phyloP scores from a whole-genome alignment of 2,113 vertebrate species.

The Alouatta palliata region DNA sequence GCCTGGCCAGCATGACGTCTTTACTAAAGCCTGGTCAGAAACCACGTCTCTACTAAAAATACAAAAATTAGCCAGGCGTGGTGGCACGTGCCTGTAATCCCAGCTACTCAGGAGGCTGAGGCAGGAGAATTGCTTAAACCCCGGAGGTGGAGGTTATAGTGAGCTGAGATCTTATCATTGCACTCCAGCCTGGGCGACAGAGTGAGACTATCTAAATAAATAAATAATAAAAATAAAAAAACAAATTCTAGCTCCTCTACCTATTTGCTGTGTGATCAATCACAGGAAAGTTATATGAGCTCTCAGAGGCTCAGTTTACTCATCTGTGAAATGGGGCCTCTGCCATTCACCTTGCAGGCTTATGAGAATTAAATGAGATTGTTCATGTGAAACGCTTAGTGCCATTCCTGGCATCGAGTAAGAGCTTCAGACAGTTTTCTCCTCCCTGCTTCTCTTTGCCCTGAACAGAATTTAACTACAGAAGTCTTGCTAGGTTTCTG shows the following conservation, averaged over 20 bases:
- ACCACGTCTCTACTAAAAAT: too few relatives aligned
- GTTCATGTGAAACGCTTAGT: accelerated
- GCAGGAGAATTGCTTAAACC: too few relatives aligned
- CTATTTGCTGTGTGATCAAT: background rate
- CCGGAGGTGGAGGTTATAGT: too few relatives aligned
- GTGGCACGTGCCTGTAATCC: too few relatives aligned
- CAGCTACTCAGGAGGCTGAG: too few relatives aligned
- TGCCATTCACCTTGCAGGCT: background rate
- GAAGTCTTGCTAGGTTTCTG: background rate
- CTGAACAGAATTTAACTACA: background rate
- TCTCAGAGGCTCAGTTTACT: background rate
- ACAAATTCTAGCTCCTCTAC: background rate
- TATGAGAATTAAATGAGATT: background rate
- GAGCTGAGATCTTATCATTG: too few relatives aligned
- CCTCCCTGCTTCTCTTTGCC: background rate
- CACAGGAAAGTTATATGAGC: background rate
- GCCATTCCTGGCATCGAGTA: accelerated
- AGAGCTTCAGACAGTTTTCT: accelerated
- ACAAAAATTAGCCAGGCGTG: too few relatives aligned
- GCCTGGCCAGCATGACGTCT: too few relatives aligned
- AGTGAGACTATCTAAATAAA: too few relatives aligned
- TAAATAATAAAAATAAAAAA: too few relatives aligned
- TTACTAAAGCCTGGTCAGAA: too few relatives aligned
- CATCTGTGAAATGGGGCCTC: background rate
- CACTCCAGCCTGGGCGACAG: too few relatives aligned